These are phyloP conservation scores for Steinernema carpocapsae DNA, from an alignment of 2,888 invertebrate genomes.

Conservation along the genomic window DNA sequence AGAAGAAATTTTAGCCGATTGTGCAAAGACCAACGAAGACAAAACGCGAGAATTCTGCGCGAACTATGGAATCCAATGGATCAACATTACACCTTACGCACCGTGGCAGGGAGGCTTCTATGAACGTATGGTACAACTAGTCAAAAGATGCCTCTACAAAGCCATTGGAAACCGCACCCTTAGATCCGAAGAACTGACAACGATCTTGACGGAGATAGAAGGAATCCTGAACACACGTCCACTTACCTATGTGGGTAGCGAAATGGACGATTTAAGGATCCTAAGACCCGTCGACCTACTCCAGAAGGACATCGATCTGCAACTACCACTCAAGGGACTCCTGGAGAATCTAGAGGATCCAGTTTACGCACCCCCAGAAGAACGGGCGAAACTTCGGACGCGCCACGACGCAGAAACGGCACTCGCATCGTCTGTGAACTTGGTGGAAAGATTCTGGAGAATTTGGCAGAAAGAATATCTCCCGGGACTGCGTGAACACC, in stretches of 20 bases:
- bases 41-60: not conserved
- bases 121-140: not conserved
- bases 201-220: not conserved
- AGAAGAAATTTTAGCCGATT: not conserved
- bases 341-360: not conserved
- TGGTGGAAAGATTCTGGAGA: constrained; percentile 36
- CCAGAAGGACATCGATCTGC: not conserved
- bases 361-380: constrained; percentile 36
- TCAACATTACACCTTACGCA: not conserved
- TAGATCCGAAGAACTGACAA: not conserved
- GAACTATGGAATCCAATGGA: not conserved
- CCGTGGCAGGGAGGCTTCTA: constrained; percentile 8
- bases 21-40: not conserved
- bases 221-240: constrained; percentile 39
- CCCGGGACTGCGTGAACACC: constrained; percentile 34
- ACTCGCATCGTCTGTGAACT: constrained; percentile 28
- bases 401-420: constrained; percentile 34
- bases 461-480: constrained; percentile 38
- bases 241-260: constrained; percentile 36
- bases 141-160: not conserved
- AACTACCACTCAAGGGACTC: not conserved
- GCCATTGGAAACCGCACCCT: not conserved
- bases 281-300: constrained; percentile 43
- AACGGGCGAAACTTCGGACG: constrained; percentile 6
- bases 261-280: not conserved